Percentiles rank a stretch among this genome's conserved stretches.
These are phyloP conservation scores for Mormyrops attenuatus DNA, from an alignment of 2,797 vertebrate species.

Conservation along the genomic window DNA sequence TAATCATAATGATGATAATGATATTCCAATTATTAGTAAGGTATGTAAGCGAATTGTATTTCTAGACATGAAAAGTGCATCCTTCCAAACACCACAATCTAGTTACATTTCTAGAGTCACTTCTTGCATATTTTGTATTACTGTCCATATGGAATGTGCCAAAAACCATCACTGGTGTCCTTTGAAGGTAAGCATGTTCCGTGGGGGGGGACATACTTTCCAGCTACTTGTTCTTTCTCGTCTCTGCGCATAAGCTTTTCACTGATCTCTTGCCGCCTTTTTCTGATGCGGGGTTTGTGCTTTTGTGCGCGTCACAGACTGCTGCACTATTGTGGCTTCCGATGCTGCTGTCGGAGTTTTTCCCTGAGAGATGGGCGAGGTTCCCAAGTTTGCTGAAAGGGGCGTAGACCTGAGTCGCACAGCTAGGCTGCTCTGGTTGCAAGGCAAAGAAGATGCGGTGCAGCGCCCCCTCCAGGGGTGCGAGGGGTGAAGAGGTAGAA, in stretches of 20 bases:
- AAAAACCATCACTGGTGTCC: not conserved
- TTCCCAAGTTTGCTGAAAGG: not conserved
- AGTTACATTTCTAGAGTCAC: not conserved
- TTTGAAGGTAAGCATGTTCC: not conserved
- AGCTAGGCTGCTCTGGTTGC: slow-evolving; percentile 46
- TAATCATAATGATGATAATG: not conserved
- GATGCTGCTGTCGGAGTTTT: slow-evolving; percentile 11
- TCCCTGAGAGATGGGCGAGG: not conserved
- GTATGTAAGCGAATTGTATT: not conserved
- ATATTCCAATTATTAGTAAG: not conserved
- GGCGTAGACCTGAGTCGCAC: slow-evolving; percentile 34
- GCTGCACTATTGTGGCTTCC: slow-evolving; percentile 29
- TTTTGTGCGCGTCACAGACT: not conserved
- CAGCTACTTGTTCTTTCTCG: slow-evolving; percentile 7
- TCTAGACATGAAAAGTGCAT: not conserved
- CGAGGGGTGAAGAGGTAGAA: slow-evolving; percentile 64
- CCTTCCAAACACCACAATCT: not conserved
- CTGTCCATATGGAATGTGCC: not conserved
- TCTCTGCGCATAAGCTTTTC: not conserved
- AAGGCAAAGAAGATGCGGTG: slow-evolving; percentile 70
- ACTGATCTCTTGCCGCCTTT: not conserved
- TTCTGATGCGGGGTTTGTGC: not conserved
- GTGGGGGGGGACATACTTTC: not conserved
- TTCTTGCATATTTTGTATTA: not conserved
- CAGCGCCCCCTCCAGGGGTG: slow-evolving; percentile 67